A percentile compares a stretch with the other conserved stretches of the same genome.
Evolutionary conservation across 1,140 invertebrate species (phyloP).

Genomic region (Megathymus violae): DNA sequence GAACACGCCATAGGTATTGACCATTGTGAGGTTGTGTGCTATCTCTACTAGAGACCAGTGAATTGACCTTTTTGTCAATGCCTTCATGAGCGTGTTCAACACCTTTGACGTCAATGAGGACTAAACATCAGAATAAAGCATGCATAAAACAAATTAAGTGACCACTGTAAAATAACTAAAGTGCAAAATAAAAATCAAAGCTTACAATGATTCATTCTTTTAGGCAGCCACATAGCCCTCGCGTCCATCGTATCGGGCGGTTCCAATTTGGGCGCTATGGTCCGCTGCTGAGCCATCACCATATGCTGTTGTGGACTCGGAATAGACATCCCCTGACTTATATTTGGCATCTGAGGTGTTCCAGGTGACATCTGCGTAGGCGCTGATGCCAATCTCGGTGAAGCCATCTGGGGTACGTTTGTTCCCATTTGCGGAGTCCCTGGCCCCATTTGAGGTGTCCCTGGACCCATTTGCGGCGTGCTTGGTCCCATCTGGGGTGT

Average conservation of each 20-base stretch:
- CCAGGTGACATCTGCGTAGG: slow-evolving; percentile 76
- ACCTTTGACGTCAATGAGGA: slow-evolving; percentile 5
- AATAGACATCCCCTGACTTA: slow-evolving; percentile 71
- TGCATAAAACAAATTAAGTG: slow-evolving; percentile 44
- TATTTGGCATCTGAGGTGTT: slow-evolving; percentile 71
- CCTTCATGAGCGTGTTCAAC: no score
- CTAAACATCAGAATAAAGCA: slow-evolving; percentile 35
- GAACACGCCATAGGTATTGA: not conserved
- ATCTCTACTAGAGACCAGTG: no score
- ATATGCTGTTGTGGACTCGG: slow-evolving; percentile 68
- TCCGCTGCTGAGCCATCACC: slow-evolving; percentile 69
- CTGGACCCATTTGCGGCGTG: slow-evolving; percentile 64
- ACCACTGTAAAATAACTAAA: slow-evolving; percentile 52
- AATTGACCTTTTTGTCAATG: not conserved
- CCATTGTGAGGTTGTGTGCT: no score
- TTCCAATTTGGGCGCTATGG: slow-evolving; percentile 76
- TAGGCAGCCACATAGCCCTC: slow-evolving; percentile 84
- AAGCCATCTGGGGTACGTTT: slow-evolving; percentile 66
- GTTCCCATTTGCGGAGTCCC: slow-evolving; percentile 69
- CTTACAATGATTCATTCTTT: slow-evolving; percentile 87
- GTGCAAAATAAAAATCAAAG: slow-evolving; percentile 83
- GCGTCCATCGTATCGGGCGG: slow-evolving; percentile 81
- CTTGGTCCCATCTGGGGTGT: slow-evolving; percentile 64
- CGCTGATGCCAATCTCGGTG: slow-evolving; percentile 68
- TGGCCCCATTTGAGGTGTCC: slow-evolving; percentile 72